phyloP scores from a whole-genome alignment of 2,797 vertebrate species.

The Phalanger gymnotis region DNA sequence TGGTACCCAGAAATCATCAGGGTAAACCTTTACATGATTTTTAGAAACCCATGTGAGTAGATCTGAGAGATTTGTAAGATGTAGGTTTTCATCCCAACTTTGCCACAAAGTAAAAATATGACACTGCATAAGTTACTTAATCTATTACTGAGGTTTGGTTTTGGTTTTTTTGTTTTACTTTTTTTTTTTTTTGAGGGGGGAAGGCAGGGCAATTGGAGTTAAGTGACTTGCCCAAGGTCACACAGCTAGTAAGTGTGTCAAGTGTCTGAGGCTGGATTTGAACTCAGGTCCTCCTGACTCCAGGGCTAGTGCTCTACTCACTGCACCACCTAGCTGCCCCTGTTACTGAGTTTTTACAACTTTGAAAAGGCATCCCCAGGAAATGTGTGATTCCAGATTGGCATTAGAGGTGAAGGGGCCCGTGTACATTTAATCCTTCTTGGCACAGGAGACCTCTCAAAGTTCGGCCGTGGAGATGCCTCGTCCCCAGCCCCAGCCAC shows the following conservation, averaged over 20 bases:
- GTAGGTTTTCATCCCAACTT: not conserved
- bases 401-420: not conserved
- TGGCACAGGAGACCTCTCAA: constrained; percentile 92
- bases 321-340: too few relatives aligned
- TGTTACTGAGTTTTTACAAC: not conserved
- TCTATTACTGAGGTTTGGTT: too few relatives aligned
- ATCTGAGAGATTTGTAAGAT: not conserved
- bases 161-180: too few relatives aligned
- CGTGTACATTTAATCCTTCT: constrained; percentile 16
- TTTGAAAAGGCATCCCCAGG: not conserved
- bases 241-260: too few relatives aligned
- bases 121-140: not conserved
- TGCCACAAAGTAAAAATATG: not conserved
- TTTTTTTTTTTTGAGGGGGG: too few relatives aligned
- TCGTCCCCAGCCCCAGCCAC: constrained; percentile 96
- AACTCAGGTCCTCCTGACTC: too few relatives aligned
- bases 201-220: too few relatives aligned
- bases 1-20: not conserved
- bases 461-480: constrained; percentile 95
- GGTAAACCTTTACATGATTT: not conserved
- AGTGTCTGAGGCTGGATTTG: too few relatives aligned
- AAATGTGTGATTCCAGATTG: not conserved
- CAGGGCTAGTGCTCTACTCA: too few relatives aligned
- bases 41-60: not conserved
- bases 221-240: too few relatives aligned